Percentiles rank a stretch among this genome's conserved stretches.
Conservation (phyloP, 2,113 vertebrate genomes). For the Ramphastos sulfuratus region DNA sequence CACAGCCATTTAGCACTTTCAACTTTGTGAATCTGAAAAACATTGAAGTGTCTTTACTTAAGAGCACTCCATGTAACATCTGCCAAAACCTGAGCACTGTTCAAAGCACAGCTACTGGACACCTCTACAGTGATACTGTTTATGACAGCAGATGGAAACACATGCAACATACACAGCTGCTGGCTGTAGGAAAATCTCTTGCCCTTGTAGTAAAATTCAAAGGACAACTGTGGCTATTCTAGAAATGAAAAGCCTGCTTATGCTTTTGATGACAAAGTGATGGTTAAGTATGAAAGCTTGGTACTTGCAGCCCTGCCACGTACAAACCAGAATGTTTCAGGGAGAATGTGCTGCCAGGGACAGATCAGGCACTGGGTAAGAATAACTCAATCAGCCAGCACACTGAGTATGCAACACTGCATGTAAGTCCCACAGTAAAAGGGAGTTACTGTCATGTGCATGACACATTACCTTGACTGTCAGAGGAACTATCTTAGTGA, state of each 20-base stretch:
- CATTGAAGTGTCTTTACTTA: background rate
- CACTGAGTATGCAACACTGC: background rate
- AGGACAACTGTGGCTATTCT: background rate
- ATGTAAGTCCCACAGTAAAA: background rate
- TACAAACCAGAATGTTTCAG: background rate
- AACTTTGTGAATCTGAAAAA: background rate
- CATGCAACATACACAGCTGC: background rate
- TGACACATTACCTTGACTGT: background rate
- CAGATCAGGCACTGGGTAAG: background rate
- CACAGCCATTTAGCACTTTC: background rate
- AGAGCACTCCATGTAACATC: background rate
- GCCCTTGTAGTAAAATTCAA: fast-evolving
- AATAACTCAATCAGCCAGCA: background rate
- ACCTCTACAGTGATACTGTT: background rate
- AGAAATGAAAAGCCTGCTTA: background rate
- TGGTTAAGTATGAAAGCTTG: background rate
- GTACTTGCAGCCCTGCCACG: background rate
- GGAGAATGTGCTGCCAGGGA: background rate
- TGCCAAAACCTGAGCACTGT: background rate
- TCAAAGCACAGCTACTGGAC: background rate
- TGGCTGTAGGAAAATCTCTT: background rate
- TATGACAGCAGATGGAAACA: background rate
- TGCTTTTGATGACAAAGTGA: background rate
- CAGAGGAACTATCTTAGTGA: background rate
- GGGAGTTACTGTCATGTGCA: background rate